A percentile compares a stretch with the other conserved stretches of the same genome.
These are phyloP conservation scores for Manduca sexta DNA, from an alignment of 1,140 invertebrate genomes.

Conservation along the genomic window DNA sequence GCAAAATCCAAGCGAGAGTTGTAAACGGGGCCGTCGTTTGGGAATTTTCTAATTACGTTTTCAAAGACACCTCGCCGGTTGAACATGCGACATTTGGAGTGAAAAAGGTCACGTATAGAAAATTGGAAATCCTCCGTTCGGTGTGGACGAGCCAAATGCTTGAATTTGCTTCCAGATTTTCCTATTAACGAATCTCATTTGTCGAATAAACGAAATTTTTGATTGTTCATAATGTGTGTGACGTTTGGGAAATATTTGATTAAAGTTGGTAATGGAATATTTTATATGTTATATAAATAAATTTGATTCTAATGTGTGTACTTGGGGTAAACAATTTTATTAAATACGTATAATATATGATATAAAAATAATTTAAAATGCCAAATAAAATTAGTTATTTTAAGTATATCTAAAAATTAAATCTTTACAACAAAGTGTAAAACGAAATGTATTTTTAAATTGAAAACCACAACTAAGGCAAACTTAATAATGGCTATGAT, in stretches of 20 bases:
- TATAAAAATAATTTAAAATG: too few species aligned
- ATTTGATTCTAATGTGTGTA: too few species aligned
- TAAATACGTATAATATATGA: too few species aligned
- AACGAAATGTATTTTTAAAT: too few species aligned
- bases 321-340: too few species aligned
- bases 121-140: slow-evolving; percentile 52
- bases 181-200: slow-evolving; percentile 52
- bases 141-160: slow-evolving; percentile 18
- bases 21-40: slow-evolving; percentile 53
- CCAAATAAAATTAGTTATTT: too few species aligned
- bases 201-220: slow-evolving; percentile 4
- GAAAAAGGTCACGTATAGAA: slow-evolving; percentile 66
- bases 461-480: too few species aligned
- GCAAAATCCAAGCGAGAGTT: slow-evolving; percentile 2
- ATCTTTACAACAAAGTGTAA: too few species aligned
- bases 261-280: background rate
- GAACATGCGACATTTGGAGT: slow-evolving; percentile 60
- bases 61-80: slow-evolving; percentile 69
- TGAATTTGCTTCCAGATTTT: slow-evolving; percentile 47
- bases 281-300: too few species aligned
- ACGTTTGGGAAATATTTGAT: background rate
- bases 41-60: slow-evolving; percentile 73
- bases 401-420: too few species aligned
- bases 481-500: too few species aligned
- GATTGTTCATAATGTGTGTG: background rate